Evolutionary conservation across 2,888 invertebrate genomes (phyloP).

Genomic region (Lepidonotus clava): DNA sequence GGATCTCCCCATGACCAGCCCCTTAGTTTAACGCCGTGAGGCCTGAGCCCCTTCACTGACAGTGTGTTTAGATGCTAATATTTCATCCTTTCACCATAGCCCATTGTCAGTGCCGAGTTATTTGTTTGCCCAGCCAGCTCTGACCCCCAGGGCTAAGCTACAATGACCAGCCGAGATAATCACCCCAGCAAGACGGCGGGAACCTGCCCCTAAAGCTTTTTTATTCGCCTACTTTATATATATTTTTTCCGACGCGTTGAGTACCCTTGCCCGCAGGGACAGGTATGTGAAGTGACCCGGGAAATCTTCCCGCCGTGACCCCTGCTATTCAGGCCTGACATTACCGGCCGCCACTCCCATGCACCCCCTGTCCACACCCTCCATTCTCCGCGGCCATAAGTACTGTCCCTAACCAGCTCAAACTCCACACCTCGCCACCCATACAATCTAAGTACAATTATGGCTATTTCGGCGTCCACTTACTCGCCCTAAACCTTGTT

Average conservation of each 20-base stretch:
- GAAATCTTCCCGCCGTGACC: conserved; percentile 43
- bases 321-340: not conserved
- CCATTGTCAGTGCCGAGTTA: conserved; percentile 28
- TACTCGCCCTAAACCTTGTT: conserved; percentile 10
- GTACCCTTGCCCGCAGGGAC: conserved; percentile 32
- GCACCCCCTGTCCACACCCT: not conserved
- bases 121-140: conserved; percentile 40
- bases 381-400: conserved; percentile 32
- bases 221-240: conserved; percentile 16
- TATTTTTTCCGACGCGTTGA: conserved; percentile 43
- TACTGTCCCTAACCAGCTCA: conserved; percentile 44
- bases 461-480: not conserved
- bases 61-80: conserved; percentile 45
- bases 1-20: not conserved
- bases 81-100: conserved; percentile 35
- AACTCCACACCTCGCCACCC: conserved; percentile 7
- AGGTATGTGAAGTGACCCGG: conserved; percentile 35
- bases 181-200: not conserved
- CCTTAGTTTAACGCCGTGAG: not conserved
- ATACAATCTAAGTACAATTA: conserved; percentile 46
- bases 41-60: not conserved
- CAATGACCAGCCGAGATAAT: conserved; percentile 41
- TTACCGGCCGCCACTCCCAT: conserved; percentile 12
- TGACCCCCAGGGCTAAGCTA: conserved; percentile 45
- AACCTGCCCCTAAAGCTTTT: not conserved